Percentiles rank a stretch among this genome's conserved stretches.
Evolutionary conservation across 2,888 invertebrate genomes (phyloP).

Genomic region (Limnephilus marmoratus): DNA sequence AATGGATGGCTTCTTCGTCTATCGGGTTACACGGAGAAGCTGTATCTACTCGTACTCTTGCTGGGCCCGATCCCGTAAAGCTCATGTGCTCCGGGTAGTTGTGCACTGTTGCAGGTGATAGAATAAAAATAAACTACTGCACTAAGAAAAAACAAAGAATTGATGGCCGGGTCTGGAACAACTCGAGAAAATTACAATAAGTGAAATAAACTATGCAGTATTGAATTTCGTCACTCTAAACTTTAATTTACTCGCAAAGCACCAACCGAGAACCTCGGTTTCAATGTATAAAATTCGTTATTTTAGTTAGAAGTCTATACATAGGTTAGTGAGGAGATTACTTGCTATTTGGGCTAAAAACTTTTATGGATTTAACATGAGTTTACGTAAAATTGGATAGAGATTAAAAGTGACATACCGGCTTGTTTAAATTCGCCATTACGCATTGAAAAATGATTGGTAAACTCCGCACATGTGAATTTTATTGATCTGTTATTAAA

Average conservation of each 20-base stretch:
- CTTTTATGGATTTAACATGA: background rate
- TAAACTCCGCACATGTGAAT: background rate
- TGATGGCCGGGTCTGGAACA: too few relatives aligned
- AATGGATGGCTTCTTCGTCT: slow-evolving; percentile 33
- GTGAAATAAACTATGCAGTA: too few relatives aligned
- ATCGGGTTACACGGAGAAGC: slow-evolving; percentile 24
- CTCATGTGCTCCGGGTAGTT: slow-evolving; percentile 28
- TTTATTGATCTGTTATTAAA: background rate
- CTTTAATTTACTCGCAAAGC: too few relatives aligned
- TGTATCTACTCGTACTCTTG: background rate
- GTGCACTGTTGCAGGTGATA: background rate
- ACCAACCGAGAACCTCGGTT: too few relatives aligned
- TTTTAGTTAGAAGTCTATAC: too few relatives aligned
- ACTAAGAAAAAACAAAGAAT: background rate
- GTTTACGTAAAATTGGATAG: background rate
- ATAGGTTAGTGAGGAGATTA: too few relatives aligned
- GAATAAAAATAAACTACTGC: background rate
- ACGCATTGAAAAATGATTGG: background rate
- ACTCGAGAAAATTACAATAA: too few relatives aligned
- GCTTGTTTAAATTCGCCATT: background rate
- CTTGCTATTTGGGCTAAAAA: background rate
- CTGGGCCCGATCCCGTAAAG: slow-evolving; percentile 26
- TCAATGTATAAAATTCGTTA: too few relatives aligned
- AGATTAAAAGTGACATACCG: background rate
- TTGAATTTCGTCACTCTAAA: too few relatives aligned